phyloP scores from a whole-genome alignment of 1,140 invertebrate species.

The Ptiloglossa arizonensis region DNA sequence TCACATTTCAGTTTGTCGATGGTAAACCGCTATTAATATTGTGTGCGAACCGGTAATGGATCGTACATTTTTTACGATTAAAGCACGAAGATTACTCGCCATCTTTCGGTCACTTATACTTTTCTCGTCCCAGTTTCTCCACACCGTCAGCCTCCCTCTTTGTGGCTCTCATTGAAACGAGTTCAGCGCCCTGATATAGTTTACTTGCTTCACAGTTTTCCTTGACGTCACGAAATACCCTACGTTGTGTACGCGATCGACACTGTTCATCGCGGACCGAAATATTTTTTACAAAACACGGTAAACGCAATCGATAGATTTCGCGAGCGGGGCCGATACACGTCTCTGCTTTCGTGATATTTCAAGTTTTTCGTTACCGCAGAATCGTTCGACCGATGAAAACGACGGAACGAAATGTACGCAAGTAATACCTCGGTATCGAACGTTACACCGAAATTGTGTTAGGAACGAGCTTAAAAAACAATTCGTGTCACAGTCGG shows the following conservation, averaged over 20 bases:
- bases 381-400: too few species aligned
- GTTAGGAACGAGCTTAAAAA: not conserved
- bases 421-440: too few species aligned
- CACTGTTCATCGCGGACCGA: not conserved
- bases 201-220: constrained; percentile 39
- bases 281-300: not conserved
- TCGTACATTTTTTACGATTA: not conserved
- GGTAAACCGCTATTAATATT: constrained; percentile 21
- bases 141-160: constrained; percentile 5
- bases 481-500: not conserved
- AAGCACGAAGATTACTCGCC: constrained; percentile 13
- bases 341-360: too few species aligned
- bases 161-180: constrained; percentile 40
- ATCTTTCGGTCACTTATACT: not conserved
- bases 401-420: too few species aligned
- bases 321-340: too few species aligned
- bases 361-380: too few species aligned
- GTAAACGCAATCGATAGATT: not conserved
- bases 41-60: not conserved
- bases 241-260: constrained; percentile 66
- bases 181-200: constrained; percentile 72
- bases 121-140: constrained; percentile 34
- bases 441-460: too few species aligned
- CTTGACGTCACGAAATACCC: constrained; percentile 71
- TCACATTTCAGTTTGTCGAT: constrained; percentile 5